Base-by-base conservation (phyloP, 2,888 invertebrate species). In the Pardosa pseudoannulata region DNA sequence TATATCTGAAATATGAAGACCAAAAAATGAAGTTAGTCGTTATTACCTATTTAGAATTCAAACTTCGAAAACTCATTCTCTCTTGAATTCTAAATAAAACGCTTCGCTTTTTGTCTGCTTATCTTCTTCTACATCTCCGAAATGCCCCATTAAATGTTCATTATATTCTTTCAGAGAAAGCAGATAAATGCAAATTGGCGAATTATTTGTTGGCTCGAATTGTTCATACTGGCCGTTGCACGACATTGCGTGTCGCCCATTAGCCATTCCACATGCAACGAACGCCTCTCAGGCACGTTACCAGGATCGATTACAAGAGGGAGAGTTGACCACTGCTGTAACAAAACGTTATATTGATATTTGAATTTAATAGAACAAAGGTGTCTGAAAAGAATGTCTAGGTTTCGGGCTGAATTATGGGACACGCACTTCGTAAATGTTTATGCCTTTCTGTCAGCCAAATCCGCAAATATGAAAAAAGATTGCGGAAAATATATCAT, bases 91-190 rank as follows among this genome's bases (percentile, higher is more conserved):
- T 56, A 56, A 56, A 23, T 23, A 56, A 56, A 56, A 56, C 23
- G 5, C 5, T 16, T 3, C 23, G 19, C 23, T 16, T 56, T 23
- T 56, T 23, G 56, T 56, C 56, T 56, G 56, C 56, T 56, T 56
- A 56, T 56, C 56, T 56, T 16, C 9, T 2, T 56, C 1, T 56
- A 3, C 56, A 56, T 56, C 56, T 56, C 56, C 23, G 23, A 23
- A 56, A 56, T 6, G 56, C 56, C 56, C 56, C 56, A 56, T 56
- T 56, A 56, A 56, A 23, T 56, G 56, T 56, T 56, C 56, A 56
- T 56, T 56, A 56, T 56, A 56, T 56, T 23, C 56, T 23, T 56
- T 56, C 3, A 19, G 1, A 56, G 11, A 56, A 56, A 56, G 56
- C 23, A 56, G 56, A 56, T 56, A 56, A 56, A 56, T 56, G 56